These are phyloP conservation scores for Monoplex corrugatus DNA, from an alignment of 2,888 invertebrate species.

Conservation along the genomic window DNA sequence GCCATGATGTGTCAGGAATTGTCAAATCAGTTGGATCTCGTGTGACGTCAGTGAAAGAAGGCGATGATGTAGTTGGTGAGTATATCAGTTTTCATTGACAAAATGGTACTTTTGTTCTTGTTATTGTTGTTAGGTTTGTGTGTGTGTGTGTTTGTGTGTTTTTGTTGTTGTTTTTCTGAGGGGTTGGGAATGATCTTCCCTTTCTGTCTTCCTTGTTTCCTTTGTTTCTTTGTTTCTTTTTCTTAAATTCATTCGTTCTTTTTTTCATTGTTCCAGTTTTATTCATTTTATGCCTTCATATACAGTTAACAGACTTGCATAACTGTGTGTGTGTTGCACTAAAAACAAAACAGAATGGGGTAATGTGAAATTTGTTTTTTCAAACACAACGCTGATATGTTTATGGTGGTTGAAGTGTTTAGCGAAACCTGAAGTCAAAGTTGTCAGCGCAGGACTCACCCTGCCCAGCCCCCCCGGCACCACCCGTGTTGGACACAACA, in stretches of 20 bases:
- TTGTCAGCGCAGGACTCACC: too few species aligned
- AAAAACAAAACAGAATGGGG: not conserved
- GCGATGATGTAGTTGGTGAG: constrained; percentile 82
- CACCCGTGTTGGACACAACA: too few species aligned
- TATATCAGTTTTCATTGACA: not conserved
- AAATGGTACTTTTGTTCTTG: not conserved
- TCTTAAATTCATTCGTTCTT: not conserved
- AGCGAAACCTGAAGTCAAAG: too few species aligned
- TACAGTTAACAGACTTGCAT: too few species aligned
- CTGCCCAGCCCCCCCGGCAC: too few species aligned
- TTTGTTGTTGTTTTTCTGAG: not conserved
- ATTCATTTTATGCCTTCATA: not conserved
- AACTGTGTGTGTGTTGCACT: not conserved
- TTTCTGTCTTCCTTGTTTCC: not conserved
- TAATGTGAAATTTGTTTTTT: too few species aligned
- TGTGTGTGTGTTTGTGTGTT: not conserved
- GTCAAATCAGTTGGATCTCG: constrained; percentile 79
- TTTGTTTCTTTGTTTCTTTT: not conserved
- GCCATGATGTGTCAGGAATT: constrained; percentile 81
- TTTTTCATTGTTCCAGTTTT: not conserved
- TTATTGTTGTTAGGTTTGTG: not conserved
- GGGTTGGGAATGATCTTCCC: not conserved
- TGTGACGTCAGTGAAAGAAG: constrained; percentile 79
- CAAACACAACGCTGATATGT: too few species aligned
- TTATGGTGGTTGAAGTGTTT: too few species aligned